These are phyloP conservation scores for Pteronura brasiliensis DNA, from an alignment of 2,113 vertebrate genomes.

Conservation along the genomic window DNA sequence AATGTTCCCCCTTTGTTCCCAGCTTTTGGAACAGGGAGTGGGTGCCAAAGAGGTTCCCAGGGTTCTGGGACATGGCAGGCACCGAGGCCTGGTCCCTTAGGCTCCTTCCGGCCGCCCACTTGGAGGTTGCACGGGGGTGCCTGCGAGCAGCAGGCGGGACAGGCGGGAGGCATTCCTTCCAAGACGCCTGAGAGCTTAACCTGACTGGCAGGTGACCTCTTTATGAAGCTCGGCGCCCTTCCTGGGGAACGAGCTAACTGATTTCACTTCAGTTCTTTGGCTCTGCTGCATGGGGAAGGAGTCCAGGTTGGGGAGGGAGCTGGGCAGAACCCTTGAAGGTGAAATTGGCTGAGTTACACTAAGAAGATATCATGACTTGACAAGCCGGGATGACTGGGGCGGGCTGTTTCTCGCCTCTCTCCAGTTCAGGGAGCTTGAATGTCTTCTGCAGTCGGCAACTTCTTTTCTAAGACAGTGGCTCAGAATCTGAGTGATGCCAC, in stretches of 20 bases:
- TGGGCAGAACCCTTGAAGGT: background rate
- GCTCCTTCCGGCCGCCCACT: background rate
- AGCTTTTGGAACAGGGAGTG: background rate
- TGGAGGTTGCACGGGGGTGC: background rate
- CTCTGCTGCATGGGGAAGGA: background rate
- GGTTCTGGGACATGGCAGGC: background rate
- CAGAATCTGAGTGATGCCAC: background rate
- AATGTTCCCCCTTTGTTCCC: background rate
- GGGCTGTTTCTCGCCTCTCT: background rate
- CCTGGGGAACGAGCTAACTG: background rate
- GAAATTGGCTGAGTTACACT: background rate
- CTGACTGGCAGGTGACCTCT: background rate
- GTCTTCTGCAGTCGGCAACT: background rate
- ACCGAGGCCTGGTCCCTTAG: background rate
- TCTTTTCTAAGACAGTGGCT: background rate
- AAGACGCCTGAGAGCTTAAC: background rate
- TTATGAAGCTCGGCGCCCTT: background rate
- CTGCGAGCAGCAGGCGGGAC: background rate
- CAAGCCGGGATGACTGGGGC: background rate
- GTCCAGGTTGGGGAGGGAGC: background rate
- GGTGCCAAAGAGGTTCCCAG: background rate
- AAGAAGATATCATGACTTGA: background rate
- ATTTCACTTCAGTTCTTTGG: background rate
- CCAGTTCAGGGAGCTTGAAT: background rate
- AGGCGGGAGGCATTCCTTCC: background rate